Percentiles rank a stretch among this genome's conserved stretches.
phyloP scores from a whole-genome alignment of 2,797 vertebrate genomes.

The Sebastes kiyomatsui region DNA sequence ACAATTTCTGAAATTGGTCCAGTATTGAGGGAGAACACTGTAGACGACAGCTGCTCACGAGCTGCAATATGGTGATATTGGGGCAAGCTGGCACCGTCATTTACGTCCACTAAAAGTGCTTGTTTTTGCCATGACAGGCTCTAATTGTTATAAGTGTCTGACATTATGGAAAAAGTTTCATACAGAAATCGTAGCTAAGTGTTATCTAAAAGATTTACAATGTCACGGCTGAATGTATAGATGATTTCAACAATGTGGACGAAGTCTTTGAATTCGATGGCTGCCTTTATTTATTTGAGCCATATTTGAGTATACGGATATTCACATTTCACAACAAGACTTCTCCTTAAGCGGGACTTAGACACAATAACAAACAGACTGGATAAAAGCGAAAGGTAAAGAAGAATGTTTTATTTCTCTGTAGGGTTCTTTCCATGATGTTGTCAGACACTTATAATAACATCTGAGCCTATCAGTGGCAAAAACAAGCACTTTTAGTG shows the following conservation, averaged over 20 bases:
- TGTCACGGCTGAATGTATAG: background rate
- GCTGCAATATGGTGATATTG: background rate
- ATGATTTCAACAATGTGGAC: background rate
- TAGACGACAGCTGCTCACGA: background rate
- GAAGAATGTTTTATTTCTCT: background rate
- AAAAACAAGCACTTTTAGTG: too few species aligned
- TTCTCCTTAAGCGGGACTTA: background rate
- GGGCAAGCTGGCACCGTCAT: background rate
- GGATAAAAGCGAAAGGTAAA: background rate
- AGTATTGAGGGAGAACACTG: background rate
- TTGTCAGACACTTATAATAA: too few species aligned
- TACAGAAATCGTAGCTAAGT: background rate
- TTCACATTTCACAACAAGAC: background rate
- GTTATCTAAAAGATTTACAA: background rate
- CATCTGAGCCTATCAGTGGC: too few species aligned
- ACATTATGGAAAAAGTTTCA: background rate
- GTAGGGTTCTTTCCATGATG: too few species aligned
- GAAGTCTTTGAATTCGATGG: background rate
- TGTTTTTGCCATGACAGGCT: background rate
- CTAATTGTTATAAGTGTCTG: background rate
- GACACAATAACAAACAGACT: background rate
- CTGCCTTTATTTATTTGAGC: background rate
- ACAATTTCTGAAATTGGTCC: background rate
- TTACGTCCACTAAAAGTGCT: background rate
- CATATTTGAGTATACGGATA: background rate